Base-by-base conservation (phyloP, 2,797 vertebrate species). In the Malurus splendens region DNA sequence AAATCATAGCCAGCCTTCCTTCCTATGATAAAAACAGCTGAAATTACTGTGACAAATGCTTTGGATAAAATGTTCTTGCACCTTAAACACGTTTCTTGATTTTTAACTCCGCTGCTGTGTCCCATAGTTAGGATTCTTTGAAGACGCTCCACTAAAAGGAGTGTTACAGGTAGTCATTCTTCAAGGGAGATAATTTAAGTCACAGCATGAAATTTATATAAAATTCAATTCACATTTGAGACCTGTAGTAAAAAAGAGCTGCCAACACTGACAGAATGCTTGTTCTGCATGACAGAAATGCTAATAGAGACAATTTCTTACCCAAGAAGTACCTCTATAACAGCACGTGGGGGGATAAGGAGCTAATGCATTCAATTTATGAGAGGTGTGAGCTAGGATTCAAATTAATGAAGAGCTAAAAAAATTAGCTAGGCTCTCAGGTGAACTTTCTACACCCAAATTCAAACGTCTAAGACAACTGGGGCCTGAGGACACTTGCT, bases 211-310 rank as follows among this genome's bases (percentile, higher is more conserved):
- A 93, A 90, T 94, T 90, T 87, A 80, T 90, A 87, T 50, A 85
- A 90, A 92, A 93, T 91, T 90, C 84, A 91, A 91, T 89, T 87
- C 92, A 85, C 82, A 85, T 90, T 87, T 90, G 90, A 92, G 87
- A 91, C 57, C 65, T 60, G 54, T 64, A 87, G 72, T 80, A 85
- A 89, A 90, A 90, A 86, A 68, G 61, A 91, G 48, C 68, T 85
- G 57, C 82, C 76, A 78, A 82, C 76, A 81, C 48, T 59, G 81
- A 86, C 81, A 75, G 73, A 77, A 88, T 6, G 2, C 47, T 80
- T 87, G 70, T 79, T 92, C 87, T 86, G 66, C 57, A 65, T 85
- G 90, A 92, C 88, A 85, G 84, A 91, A 74, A 86, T 92, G 78
- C 38, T 91, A 92, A 93, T 68, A 71, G 68, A 77, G 72, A 80